Conservation (phyloP, 2,797 vertebrate species). For the Ctenopoma kingsleyae region DNA sequence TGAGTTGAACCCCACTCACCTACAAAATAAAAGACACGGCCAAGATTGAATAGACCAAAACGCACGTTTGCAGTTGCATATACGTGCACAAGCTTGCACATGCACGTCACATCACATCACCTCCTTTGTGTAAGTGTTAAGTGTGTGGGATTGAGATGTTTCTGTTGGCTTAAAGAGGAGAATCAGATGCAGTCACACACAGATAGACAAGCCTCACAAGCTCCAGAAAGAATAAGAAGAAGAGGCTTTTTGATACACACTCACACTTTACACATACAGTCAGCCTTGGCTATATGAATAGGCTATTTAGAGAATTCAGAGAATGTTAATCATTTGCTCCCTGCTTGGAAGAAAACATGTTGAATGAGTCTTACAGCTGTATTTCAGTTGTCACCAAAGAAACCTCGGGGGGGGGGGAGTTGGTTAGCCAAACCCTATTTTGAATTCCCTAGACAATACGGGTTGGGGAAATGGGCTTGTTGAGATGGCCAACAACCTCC, state of each 20-base stretch:
- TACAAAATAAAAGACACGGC: conserved; percentile 73
- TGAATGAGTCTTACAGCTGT: conserved; percentile 60
- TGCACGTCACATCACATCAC: conserved; percentile 62
- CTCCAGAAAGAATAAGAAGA: conserved; percentile 51
- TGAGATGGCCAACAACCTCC: conserved; percentile 59
- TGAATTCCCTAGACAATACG: conserved; percentile 73
- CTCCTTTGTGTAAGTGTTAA: conserved; percentile 78
- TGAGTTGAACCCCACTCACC: conserved; percentile 78
- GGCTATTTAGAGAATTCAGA: conserved; percentile 66
- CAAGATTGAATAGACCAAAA: conserved; percentile 66
- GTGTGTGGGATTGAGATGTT: conserved; percentile 82
- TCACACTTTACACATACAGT: conserved; percentile 56
- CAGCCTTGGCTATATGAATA: conserved; percentile 72
- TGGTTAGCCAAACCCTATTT: conserved; percentile 76
- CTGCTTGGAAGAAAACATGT: conserved; percentile 24
- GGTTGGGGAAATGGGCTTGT: conserved; percentile 72
- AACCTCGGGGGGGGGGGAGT: conserved; percentile 56
- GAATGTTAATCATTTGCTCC: conserved; percentile 74
- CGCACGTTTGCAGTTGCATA: conserved; percentile 40
- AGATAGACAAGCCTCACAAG: conserved; percentile 62
- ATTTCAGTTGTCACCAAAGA: conserved; percentile 64
- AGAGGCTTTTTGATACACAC: conserved; percentile 63
- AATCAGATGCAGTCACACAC: conserved; percentile 75
- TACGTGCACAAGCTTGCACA: conserved; percentile 13
- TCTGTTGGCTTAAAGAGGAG: conserved; percentile 77